Evolutionary conservation across 2,113 vertebrate genomes (phyloP).

Genomic region (Speoplatyrhinus poulsoni): DNA sequence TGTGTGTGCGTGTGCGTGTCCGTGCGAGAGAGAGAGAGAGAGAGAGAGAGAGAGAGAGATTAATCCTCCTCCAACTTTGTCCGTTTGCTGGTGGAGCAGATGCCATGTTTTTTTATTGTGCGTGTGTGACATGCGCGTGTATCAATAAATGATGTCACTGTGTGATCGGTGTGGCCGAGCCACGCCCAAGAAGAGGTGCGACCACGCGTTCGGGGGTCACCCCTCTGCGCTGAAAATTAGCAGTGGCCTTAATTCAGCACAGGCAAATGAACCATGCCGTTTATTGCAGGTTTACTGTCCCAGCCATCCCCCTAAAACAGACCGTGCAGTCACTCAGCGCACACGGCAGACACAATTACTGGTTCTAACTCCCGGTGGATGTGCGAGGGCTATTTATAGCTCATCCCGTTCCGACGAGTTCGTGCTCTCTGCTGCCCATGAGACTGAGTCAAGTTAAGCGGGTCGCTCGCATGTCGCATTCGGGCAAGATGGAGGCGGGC

Average conservation of each 20-base stretch:
- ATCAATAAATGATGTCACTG: slow-evolving; percentile 27
- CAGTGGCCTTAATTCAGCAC: too few species aligned
- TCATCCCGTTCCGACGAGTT: slow-evolving; percentile 65
- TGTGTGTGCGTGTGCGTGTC: background rate
- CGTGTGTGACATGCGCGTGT: slow-evolving; percentile 10
- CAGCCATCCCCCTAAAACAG: too few species aligned
- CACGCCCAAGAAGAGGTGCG: slow-evolving; percentile 1
- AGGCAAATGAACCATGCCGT: background rate
- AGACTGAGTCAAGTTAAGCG: slow-evolving; percentile 49
- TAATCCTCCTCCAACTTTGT: slow-evolving; percentile 1
- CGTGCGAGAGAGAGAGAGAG: slow-evolving; percentile 8
- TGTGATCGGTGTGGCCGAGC: background rate
- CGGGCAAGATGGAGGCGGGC: slow-evolving; percentile 14
- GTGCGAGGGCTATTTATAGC: slow-evolving; percentile 62
- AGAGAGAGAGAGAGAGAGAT: background rate
- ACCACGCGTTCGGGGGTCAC: background rate
- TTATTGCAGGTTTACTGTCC: background rate
- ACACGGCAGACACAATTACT: slow-evolving; percentile 14
- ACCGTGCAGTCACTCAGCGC: background rate
- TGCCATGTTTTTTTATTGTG: background rate
- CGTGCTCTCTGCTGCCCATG: slow-evolving; percentile 60
- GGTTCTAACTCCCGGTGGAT: slow-evolving; percentile 33
- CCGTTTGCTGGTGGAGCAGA: background rate
- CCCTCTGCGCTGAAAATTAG: background rate
- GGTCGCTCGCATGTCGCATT: slow-evolving; percentile 33